Conservation (phyloP, 2,113 vertebrate genomes). For the Delphinus delphis region DNA sequence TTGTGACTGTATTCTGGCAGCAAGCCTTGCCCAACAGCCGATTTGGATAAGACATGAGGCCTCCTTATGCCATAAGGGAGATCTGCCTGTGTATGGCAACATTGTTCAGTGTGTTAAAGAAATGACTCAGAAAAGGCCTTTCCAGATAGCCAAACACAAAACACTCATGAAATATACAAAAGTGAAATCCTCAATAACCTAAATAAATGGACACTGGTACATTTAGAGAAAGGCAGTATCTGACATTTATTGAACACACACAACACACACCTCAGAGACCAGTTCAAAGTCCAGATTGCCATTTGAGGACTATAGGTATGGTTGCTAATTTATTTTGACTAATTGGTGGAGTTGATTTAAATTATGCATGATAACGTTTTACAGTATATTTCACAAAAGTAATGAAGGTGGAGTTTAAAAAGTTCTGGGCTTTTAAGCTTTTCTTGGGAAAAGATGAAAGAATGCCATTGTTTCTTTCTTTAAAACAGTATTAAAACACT, state of each 20-base stretch:
- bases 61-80: neutral
- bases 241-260: neutral
- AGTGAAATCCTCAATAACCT: neutral
- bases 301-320: neutral
- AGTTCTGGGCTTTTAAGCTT: neutral
- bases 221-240: neutral
- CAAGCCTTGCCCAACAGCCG: neutral
- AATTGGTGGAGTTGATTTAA: slow-evolving; percentile 13
- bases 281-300: neutral
- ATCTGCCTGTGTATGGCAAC: neutral
- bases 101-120: neutral
- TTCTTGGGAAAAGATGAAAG: neutral
- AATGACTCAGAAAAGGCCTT: neutral
- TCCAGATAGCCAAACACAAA: neutral
- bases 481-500: neutral
- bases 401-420: neutral
- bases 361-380: slow-evolving; percentile 27
- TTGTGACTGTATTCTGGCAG: neutral
- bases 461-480: neutral
- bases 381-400: slow-evolving; percentile 28
- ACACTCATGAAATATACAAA: neutral
- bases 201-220: neutral
- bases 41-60: neutral
- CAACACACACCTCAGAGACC: neutral
- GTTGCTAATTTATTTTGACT: slow-evolving; percentile 36